Evolutionary conservation across 2,797 vertebrate genomes (phyloP).

Genomic region (Eutrigla gurnardus): DNA sequence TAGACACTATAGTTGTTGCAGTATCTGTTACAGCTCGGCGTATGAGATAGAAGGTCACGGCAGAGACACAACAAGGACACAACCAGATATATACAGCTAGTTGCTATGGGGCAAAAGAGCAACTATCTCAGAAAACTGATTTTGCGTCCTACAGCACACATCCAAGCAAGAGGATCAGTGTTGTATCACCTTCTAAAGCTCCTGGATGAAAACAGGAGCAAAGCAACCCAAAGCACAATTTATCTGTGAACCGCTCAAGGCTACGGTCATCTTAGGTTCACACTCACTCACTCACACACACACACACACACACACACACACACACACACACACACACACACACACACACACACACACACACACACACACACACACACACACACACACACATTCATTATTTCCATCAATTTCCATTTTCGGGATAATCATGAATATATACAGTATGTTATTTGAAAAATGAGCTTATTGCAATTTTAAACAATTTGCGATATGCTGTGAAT

Average conservation of each 20-base stretch:
- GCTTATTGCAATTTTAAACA: no score
- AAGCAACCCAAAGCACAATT: slow-evolving; percentile 35
- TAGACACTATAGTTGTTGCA: slow-evolving; percentile 29
- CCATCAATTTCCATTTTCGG: no score
- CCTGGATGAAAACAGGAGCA: slow-evolving; percentile 38
- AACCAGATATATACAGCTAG: slow-evolving; percentile 16
- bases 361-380: no score
- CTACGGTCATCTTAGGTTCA: not conserved
- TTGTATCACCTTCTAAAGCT: slow-evolving; percentile 6
- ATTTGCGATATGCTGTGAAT: no score
- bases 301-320: no score
- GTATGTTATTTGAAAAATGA: no score
- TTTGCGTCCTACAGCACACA: not conserved
- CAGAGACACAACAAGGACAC: slow-evolving; percentile 52
- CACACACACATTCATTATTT: no score
- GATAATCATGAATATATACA: no score
- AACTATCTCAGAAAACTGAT: slow-evolving; percentile 28
- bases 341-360: no score
- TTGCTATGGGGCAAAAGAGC: not conserved
- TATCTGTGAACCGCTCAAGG: slow-evolving; percentile 52
- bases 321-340: no score
- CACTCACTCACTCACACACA: no score
- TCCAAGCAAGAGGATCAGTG: slow-evolving; percentile 15
- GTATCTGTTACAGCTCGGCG: slow-evolving; percentile 42
- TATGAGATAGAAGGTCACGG: slow-evolving; percentile 39